Evolutionary conservation across 2,797 vertebrate genomes (phyloP).

Genomic region (Mus caroli): DNA sequence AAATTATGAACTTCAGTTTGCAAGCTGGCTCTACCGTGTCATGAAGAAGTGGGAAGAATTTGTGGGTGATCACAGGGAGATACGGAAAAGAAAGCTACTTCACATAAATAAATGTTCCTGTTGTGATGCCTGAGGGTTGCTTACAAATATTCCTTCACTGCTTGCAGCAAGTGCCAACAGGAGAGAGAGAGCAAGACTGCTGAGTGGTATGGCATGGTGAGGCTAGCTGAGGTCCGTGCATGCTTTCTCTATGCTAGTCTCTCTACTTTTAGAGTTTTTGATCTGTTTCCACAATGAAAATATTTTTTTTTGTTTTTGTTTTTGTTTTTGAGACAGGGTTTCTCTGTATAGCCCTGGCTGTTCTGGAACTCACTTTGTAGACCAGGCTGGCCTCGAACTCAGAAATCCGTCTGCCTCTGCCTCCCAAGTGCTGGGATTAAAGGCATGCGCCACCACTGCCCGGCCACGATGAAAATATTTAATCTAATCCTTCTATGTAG

Average conservation of each 20-base stretch:
- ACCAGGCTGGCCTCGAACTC: too few relatives aligned
- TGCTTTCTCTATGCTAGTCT: not conserved
- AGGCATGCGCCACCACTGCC: too few relatives aligned
- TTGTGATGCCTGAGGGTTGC: slow-evolving; percentile 22
- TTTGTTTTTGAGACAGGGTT: too few relatives aligned
- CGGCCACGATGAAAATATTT: not conserved
- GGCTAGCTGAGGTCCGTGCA: not conserved
- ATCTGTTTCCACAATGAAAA: slow-evolving; percentile 39
- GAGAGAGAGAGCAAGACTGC: not conserved
- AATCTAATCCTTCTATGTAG: not conserved
- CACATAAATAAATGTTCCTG: not conserved
- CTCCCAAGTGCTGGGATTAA: too few relatives aligned
- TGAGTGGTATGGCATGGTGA: not conserved
- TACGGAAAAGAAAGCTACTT: slow-evolving; percentile 13
- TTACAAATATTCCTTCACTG: slow-evolving; percentile 37
- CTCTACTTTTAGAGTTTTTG: slow-evolving; percentile 3
- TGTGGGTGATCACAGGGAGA: not conserved
- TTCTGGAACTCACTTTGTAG: too few relatives aligned
- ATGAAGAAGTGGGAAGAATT: not conserved
- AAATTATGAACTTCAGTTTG: not conserved
- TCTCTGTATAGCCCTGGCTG: too few relatives aligned
- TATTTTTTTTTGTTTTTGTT: not conserved
- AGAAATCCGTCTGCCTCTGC: too few relatives aligned
- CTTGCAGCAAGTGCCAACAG: not conserved
- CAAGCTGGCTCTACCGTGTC: not conserved